These are phyloP conservation scores for Thalassoma bifasciatum DNA, from an alignment of 2,113 vertebrate genomes.

Conservation along the genomic window DNA sequence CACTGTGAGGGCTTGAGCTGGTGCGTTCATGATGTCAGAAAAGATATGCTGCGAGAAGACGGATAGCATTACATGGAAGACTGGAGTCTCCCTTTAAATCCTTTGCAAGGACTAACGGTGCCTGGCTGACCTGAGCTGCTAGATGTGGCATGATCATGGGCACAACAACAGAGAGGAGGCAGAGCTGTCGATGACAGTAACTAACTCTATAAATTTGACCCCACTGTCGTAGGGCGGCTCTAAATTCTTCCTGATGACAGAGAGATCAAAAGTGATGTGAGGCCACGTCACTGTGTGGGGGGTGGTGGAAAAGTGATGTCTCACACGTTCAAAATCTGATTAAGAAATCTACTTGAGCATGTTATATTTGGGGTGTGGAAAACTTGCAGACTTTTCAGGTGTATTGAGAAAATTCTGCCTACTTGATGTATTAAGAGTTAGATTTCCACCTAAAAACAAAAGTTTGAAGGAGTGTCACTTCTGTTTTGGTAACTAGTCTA, in stretches of 20 bases:
- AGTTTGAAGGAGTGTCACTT: too few relatives aligned
- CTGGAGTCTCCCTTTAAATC: background rate
- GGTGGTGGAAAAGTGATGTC: background rate
- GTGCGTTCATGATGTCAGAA: background rate
- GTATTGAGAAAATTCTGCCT: too few relatives aligned
- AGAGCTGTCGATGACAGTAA: background rate
- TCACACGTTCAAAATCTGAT: background rate
- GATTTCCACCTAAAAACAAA: too few relatives aligned
- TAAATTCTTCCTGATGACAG: constrained; percentile 44
- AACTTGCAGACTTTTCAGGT: too few relatives aligned
- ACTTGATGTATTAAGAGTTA: too few relatives aligned
- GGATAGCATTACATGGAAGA: background rate
- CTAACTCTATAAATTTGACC: background rate
- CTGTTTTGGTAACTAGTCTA: background rate
- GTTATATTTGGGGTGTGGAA: too few relatives aligned
- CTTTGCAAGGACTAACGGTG: constrained; percentile 4
- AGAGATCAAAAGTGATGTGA: background rate
- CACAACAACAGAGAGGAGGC: background rate
- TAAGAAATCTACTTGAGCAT: too few relatives aligned
- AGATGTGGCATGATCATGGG: background rate
- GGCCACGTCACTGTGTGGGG: too few relatives aligned
- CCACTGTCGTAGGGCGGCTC: background rate
- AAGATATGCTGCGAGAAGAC: background rate
- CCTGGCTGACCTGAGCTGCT: background rate
- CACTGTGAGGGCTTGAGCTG: background rate